Evolutionary conservation across 2,797 vertebrate species (phyloP).

Genomic region (Hippoglossus hippoglossus): DNA sequence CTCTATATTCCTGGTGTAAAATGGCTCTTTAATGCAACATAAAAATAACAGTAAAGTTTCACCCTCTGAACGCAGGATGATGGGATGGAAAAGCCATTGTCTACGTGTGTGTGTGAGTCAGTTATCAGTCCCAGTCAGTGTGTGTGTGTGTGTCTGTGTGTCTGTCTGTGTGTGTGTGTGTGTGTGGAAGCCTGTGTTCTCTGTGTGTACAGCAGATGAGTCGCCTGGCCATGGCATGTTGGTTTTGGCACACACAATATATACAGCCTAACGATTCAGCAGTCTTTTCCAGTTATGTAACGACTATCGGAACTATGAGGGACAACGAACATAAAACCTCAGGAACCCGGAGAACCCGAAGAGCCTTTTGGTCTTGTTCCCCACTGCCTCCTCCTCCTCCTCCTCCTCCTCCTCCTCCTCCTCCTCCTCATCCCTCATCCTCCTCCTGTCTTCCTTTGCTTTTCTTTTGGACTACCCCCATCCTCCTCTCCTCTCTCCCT

Average conservation of each 20-base stretch:
- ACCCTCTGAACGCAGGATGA: constrained; percentile 34
- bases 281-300: constrained; percentile 72
- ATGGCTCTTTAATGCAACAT: constrained; percentile 20
- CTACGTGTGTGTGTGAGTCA: constrained; percentile 23
- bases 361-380: constrained; percentile 69
- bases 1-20: background rate
- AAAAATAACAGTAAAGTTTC: constrained; percentile 27
- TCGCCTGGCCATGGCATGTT: constrained; percentile 37
- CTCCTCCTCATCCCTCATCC: constrained; percentile 16
- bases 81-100: constrained; percentile 62
- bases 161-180: constrained; percentile 17
- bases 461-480: constrained; percentile 53
- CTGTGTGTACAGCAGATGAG: constrained; percentile 56
- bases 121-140: constrained; percentile 34
- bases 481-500: constrained; percentile 33
- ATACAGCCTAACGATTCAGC: constrained; percentile 63
- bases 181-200: constrained; percentile 22
- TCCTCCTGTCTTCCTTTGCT: constrained; percentile 34
- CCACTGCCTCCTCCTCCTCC: constrained; percentile 27
- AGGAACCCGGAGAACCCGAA: constrained; percentile 79
- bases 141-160: constrained; percentile 6
- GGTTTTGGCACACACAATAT: constrained; percentile 59
- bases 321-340: constrained; percentile 68
- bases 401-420: constrained; percentile 27
- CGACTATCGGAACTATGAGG: constrained; percentile 52